Evolutionary conservation across 2,797 vertebrate species (phyloP).

Genomic region (Pangasius djambal): DNA sequence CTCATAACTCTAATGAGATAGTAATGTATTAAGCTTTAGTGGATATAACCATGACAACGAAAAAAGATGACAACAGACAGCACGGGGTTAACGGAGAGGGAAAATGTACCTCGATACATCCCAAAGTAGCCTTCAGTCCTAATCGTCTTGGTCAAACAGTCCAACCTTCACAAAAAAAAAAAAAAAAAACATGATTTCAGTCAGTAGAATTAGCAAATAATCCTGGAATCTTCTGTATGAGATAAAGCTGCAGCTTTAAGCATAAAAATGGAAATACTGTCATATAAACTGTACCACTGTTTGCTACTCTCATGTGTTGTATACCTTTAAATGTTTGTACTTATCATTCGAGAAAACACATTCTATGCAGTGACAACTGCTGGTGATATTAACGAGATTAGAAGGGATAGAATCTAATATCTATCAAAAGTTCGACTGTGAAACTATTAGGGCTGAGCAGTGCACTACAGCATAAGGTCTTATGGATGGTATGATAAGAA

Average conservation of each 20-base stretch:
- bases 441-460: neutral
- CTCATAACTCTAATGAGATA: neutral
- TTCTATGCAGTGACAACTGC: neutral
- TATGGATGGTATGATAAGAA: neutral
- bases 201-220: neutral
- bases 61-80: neutral
- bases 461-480: neutral
- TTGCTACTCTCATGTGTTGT: neutral
- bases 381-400: neutral
- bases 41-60: neutral
- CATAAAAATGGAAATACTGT: neutral
- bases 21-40: neutral
- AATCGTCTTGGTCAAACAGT: slow-evolving; percentile 84
- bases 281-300: neutral
- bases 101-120: slow-evolving; percentile 78
- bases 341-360: neutral
- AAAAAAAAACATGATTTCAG: slow-evolving; percentile 21
- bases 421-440: neutral
- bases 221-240: neutral
- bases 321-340: neutral
- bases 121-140: slow-evolving; percentile 82
- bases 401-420: neutral
- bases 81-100: neutral
- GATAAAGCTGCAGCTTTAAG: neutral
- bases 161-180: slow-evolving; percentile 73